Base-by-base conservation (phyloP, 2,113 vertebrate genomes). In the Nasalis larvatus region DNA sequence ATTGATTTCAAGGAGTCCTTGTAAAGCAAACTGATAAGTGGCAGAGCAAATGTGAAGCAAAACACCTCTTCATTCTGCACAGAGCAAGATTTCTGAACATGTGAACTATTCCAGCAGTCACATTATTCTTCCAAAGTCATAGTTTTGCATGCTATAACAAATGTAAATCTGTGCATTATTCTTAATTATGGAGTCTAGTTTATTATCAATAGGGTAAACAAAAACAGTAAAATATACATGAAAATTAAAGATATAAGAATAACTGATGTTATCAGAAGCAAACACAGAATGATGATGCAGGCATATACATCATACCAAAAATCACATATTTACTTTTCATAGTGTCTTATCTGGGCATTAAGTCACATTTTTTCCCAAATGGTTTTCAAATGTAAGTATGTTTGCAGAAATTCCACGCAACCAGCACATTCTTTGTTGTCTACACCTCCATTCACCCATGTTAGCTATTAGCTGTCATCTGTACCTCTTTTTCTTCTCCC, bases 1-100 rank as follows among this genome's bases (percentile, higher is more conserved):
- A 63, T 91, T 96, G 58, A 97, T 69, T 97, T 96, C 84, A 96
- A 66, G 37, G 78, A 80, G 60, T 92, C 56, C 40, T 81, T 95
- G 66, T 95, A 77, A 93, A 92, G 86, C 68, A 97, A 91, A 95
- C 30, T 86, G 68, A 52, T 91, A 80, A 25, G 13, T 80, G 32
- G 35, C 68, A 82, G 47, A 92, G 74, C 47, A 86, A 92, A 84
- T 27, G 30, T 90, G 37, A 69, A 93, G 87, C 52, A 95, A 97
- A 98, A 85, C 0, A 0, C 82, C 25, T 56, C 3, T 5, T 40
- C 88, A 81, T 58, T 42, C 87, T 56, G 45, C 1, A 95, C 0
- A 94, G 58, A 91, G 49, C 88, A 94, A 78, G 54, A 69, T 89
- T 96, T 89, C 91, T 77, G 96, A 85, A 78, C 37, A 80, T 11